phyloP scores from a whole-genome alignment of 2,888 invertebrate genomes.

The Trichogramma dendrolimi region DNA sequence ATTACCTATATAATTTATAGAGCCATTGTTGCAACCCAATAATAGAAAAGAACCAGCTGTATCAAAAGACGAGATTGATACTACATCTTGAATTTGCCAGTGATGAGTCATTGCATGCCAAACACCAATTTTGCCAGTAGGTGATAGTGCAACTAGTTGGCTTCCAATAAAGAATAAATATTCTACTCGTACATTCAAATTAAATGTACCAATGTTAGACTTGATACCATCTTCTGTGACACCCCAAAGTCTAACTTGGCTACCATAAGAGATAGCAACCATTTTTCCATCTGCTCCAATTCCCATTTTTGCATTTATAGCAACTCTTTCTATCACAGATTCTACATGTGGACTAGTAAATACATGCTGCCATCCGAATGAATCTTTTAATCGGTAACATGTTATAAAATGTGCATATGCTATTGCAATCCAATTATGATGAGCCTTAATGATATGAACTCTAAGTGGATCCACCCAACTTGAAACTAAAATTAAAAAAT shows the following conservation, averaged over 20 bases:
- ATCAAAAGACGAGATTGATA: slow-evolving; percentile 92
- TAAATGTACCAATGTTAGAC: slow-evolving; percentile 78
- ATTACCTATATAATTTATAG: slow-evolving; percentile 92
- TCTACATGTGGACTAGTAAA: slow-evolving; percentile 93
- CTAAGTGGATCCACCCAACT: slow-evolving; percentile 80
- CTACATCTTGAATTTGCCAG: slow-evolving; percentile 96
- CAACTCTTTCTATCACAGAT: slow-evolving; percentile 83
- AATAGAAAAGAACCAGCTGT: slow-evolving; percentile 94
- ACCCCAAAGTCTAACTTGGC: slow-evolving; percentile 74
- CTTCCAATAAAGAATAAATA: slow-evolving; percentile 96
- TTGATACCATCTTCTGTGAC: slow-evolving; percentile 72
- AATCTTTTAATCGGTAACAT: slow-evolving; percentile 91
- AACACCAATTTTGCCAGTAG: slow-evolving; percentile 92
- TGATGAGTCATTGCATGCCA: slow-evolving; percentile 99
- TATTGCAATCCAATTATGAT: slow-evolving; percentile 96
- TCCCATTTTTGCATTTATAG: slow-evolving; percentile 72
- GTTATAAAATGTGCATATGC: slow-evolving; percentile 95
- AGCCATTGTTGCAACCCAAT: slow-evolving; percentile 92
- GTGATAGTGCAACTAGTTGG: slow-evolving; percentile 92
- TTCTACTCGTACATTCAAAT: slow-evolving; percentile 87
- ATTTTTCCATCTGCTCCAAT: slow-evolving; percentile 62
- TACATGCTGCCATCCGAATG: slow-evolving; percentile 92
- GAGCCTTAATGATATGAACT: slow-evolving; percentile 90
- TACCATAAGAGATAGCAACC: slow-evolving; percentile 78
- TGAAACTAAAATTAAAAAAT: slow-evolving; percentile 53